Base-by-base conservation (phyloP, 2,888 invertebrate genomes). In the Smittia aterrima region DNA sequence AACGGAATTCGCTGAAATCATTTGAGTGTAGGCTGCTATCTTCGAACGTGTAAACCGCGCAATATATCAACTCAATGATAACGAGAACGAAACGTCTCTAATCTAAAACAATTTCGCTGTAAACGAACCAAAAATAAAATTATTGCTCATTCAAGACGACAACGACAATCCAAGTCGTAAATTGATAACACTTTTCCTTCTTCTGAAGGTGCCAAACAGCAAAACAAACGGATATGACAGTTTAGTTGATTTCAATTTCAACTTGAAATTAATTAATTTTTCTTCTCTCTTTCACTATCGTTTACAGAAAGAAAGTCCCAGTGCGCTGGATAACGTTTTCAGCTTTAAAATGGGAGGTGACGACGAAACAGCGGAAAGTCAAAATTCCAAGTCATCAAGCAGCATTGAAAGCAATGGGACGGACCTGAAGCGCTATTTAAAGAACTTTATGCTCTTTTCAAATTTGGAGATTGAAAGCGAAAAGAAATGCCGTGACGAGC, bases 401-500 rank as follows among this genome's bases (percentile, higher is more conserved):
- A 70, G 70, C 70, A 70, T 70, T 24, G 54, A 70, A 70, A 53
- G 70, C 24, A 72, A 54, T 32, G 32, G 58, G 1, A 72, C 22
- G 11, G 72, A 72, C 62, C 32, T 72, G 58, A 72, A 72, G 40
- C 58, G 62, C 13, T 72, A 72, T 72, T 62, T 72, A 38, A 58
- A 72, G 62, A 72, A 72, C 40, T 72, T 62, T 58, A 72, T 72
- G 62, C 72, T 72, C 7, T 72, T 72, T 72, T 72, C 72, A 38
- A 72, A 64, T 38, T 58, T 72, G 20, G 83, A 83, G 72, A 75
- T 83, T 76, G 80, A 80, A 77, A 81, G 80, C 76, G 83, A 83
- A 76, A 82, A 81, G 75, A 79, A 80, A 9, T 79, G 81, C 0
- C 82, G 82, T 68, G 79, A 79, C 68, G 82, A 81, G 75, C 83